phyloP scores from a whole-genome alignment of 2,113 vertebrate species.

The Austrofundulus limnaeus region DNA sequence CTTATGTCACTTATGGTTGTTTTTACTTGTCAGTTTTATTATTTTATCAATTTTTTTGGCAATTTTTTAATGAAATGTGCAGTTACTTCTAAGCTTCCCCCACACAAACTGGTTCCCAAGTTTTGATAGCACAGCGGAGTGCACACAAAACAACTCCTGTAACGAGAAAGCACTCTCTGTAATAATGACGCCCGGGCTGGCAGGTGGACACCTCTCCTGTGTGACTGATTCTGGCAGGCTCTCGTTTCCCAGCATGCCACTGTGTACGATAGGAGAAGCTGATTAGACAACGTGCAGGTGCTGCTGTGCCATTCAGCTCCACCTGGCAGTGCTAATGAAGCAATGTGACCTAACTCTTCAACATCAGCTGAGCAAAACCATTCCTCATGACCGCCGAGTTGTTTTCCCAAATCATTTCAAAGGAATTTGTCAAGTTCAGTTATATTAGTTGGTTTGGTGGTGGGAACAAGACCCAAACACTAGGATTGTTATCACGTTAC shows the following conservation, averaged over 20 bases:
- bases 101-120: background rate
- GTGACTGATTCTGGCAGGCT: background rate
- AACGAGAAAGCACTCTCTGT: background rate
- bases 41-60: too few relatives aligned
- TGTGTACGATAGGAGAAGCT: background rate
- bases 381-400: background rate
- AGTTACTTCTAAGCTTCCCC: background rate
- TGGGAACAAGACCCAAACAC: background rate
- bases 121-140: background rate
- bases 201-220: slow-evolving; percentile 7
- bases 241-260: background rate
- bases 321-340: background rate
- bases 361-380: background rate
- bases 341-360: background rate
- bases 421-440: background rate
- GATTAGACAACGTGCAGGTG: slow-evolving; percentile 1
- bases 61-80: background rate
- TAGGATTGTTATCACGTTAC: too few relatives aligned
- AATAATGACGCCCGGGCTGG: slow-evolving; percentile 13
- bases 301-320: slow-evolving; percentile 1
- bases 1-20: too few relatives aligned
- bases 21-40: too few relatives aligned
- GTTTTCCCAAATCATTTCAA: background rate
- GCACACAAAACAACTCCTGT: background rate
- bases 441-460: background rate